Percentiles rank a stretch among this genome's conserved stretches.
Conservation (phyloP, 2,797 vertebrate species). For the Hydrocynus forskahlii region DNA sequence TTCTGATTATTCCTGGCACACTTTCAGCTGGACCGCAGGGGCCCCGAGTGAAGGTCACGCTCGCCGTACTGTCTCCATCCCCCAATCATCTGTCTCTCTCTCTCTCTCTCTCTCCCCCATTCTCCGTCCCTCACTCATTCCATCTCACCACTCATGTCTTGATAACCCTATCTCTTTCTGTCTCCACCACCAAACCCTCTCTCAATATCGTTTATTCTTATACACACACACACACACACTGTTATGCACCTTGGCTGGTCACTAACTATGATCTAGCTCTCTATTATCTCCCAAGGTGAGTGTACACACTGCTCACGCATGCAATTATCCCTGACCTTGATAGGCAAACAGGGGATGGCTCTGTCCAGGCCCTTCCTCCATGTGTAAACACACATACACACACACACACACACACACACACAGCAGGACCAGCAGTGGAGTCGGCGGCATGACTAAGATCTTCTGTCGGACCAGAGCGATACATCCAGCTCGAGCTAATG, state of each 20-base stretch:
- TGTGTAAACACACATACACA: slow-evolving; percentile 27
- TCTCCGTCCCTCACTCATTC: not conserved
- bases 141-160: not conserved
- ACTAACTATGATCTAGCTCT: slow-evolving; percentile 56
- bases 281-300: slow-evolving; percentile 54
- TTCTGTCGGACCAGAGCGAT: slow-evolving; percentile 15
- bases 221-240: slow-evolving; percentile 9
- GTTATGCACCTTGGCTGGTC: slow-evolving; percentile 15
- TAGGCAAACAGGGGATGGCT: slow-evolving; percentile 35
- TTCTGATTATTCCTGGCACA: slow-evolving; percentile 79
- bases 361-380: not conserved
- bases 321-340: slow-evolving; percentile 57
- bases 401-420: not conserved
- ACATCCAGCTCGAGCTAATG: slow-evolving; percentile 7
- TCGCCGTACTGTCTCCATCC: not conserved
- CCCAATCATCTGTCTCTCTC: not conserved
- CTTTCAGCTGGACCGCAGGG: slow-evolving; percentile 62
- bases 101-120: not conserved
- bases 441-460: slow-evolving; percentile 8
- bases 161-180: not conserved
- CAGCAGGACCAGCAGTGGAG: slow-evolving; percentile 16
- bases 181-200: slow-evolving; percentile 14
- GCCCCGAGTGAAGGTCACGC: slow-evolving; percentile 70
- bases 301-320: slow-evolving; percentile 47
- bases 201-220: slow-evolving; percentile 23